Base-by-base conservation (phyloP, 2,888 invertebrate species). In the Macroteleia sp. region DNA sequence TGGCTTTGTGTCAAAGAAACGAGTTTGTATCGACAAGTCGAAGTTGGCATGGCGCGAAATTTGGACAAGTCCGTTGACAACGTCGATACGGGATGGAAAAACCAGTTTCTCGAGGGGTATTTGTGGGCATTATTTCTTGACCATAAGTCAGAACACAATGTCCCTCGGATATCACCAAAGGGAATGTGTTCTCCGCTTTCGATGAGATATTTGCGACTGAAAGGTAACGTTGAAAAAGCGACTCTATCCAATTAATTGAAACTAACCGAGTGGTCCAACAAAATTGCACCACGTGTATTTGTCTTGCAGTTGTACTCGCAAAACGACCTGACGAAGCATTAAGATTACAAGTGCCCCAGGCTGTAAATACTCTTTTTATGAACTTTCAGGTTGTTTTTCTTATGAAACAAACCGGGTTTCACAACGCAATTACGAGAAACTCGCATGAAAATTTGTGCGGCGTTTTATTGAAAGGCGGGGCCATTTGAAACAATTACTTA, bases 61-160 rank as follows among this genome's bases (percentile, higher is more conserved):
- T 66, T 36, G 42, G 66, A 66, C 66, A 56, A 66, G 66, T 20
- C 54, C 34, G 54, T 67, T 67, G 67, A 22, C 44, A 12, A 19
- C 25, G 34, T 46, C 41, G 52, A 48, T 30, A 52, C 6, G 5
- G 59, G 42, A 14, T 12, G 71, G 30, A n/a, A 67, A 66, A 81
- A 82, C 79, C 80, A 80, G 84, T 81, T 79, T 69, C 17, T 20
- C 61, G 50, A 39, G 44, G 62, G 52, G 22, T 44, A 36, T 14
- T 66, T 78, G 78, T 81, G 80, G 79, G 81, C 16, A 32, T 81
- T 81, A 81, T 57, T 79, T 71, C 54, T 14, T 41, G 56, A 56
- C 36, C 67, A 48, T 46, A 75, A 77, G 74, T 78, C 80, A 59
- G 57, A 79, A 20, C 25, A 25, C 3, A 3, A n/a, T 12, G 25